phyloP scores from a whole-genome alignment of 2,113 vertebrate species.

The Suncus etruscus region DNA sequence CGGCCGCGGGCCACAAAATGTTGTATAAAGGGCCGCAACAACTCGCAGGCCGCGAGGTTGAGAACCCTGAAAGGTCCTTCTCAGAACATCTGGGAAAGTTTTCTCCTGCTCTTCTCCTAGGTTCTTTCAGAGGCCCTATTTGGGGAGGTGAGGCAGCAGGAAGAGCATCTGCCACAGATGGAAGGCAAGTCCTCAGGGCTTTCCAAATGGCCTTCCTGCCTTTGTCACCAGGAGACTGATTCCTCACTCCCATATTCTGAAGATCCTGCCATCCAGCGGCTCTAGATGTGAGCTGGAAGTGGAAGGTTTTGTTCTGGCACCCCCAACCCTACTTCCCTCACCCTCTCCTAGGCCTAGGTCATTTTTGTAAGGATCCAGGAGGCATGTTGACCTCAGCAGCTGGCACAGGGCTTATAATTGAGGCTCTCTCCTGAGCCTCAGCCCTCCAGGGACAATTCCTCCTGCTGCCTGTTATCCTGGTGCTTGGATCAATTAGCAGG shows the following conservation, averaged over 20 bases:
- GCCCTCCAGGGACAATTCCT: conserved; percentile 75
- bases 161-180: background rate
- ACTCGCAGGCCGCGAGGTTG: too few species aligned
- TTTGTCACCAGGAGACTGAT: background rate
- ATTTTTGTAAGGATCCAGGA: conserved; percentile 74
- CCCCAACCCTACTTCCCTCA: conserved; percentile 18
- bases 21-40: too few species aligned
- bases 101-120: background rate
- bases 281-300: conserved; percentile 52
- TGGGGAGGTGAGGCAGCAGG: background rate
- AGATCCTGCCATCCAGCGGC: background rate
- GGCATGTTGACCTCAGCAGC: conserved; percentile 85
- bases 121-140: background rate
- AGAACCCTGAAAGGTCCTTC: background rate
- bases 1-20: too few species aligned
- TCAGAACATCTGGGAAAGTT: background rate
- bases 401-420: conserved; percentile 89
- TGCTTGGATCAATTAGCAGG: conserved; percentile 85
- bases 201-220: conserved; percentile 16
- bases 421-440: conserved; percentile 86
- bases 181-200: background rate
- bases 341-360: conserved; percentile 64
- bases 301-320: background rate
- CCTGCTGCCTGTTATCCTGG: conserved; percentile 72
- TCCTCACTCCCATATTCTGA: background rate